phyloP scores from a whole-genome alignment of 37 sponge, comb jelly and placozoan species.

The Axinella damicornis region DNA sequence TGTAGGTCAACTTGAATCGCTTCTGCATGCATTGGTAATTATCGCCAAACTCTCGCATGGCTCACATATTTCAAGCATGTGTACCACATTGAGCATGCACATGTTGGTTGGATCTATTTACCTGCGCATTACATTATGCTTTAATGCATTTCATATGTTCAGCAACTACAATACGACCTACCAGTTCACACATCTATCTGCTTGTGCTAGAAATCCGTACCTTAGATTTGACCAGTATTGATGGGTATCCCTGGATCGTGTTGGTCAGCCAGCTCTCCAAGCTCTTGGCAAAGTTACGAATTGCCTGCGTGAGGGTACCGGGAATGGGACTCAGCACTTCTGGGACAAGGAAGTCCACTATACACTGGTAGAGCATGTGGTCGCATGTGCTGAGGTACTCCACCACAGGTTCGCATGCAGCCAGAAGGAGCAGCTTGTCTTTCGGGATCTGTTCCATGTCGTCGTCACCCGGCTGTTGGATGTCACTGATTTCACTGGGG shows the following conservation, averaged over 20 bases:
- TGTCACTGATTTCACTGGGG: no score
- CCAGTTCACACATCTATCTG: no score
- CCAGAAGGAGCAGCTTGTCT: constrained; percentile 74
- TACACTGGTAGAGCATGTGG: constrained; percentile 94
- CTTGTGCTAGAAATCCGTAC: constrained; percentile 47
- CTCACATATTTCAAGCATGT: no score
- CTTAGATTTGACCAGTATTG: constrained; percentile 76
- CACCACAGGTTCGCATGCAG: constrained; percentile 60
- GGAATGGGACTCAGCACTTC: constrained; percentile 96
- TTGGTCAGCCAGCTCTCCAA: constrained; percentile 85
- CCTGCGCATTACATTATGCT: no score
- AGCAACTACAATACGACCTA: no score
- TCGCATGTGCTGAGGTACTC: constrained; percentile 87
- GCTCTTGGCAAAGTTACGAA: constrained; percentile 98
- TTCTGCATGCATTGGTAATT: no score
- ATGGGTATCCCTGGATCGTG: constrained; percentile 80
- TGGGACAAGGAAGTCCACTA: constrained; percentile 92
- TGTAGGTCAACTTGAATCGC: no score
- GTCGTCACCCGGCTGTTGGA: constrained; percentile 27
- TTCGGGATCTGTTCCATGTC: constrained; percentile 67
- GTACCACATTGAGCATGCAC: no score
- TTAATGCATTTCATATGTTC: no score
- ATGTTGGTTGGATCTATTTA: no score
- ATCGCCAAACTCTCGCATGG: no score
- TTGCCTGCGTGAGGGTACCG: constrained; percentile 94